phyloP scores from a whole-genome alignment of 2,888 invertebrate species.

The Microctonus hyperodae region DNA sequence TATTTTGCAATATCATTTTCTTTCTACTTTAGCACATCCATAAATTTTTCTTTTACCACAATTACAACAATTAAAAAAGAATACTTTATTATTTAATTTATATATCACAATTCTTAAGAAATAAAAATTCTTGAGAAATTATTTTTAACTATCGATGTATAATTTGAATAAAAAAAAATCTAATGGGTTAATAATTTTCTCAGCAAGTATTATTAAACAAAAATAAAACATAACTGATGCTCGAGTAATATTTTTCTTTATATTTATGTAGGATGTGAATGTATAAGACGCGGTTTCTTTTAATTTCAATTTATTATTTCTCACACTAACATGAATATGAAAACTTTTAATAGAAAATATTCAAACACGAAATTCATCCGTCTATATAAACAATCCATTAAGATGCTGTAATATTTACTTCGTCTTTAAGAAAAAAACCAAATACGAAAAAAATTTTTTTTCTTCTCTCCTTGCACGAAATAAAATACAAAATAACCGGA shows the following conservation, averaged over 20 bases:
- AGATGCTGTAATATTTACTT: background rate
- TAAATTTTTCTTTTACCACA: background rate
- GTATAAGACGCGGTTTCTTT: slow-evolving; percentile 18
- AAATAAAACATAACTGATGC: too few species aligned
- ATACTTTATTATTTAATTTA: background rate
- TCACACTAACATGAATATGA: background rate
- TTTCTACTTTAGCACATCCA: background rate
- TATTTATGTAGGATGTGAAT: slow-evolving; percentile 14
- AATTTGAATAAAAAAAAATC: background rate
- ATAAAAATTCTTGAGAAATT: background rate
- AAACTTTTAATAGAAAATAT: background rate
- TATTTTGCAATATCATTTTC: background rate
- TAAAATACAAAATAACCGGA: background rate
- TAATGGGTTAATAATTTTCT: background rate
- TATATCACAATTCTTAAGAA: background rate
- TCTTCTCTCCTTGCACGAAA: background rate
- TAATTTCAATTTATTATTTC: background rate
- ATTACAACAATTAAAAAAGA: background rate
- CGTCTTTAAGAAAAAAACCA: background rate
- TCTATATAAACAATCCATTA: background rate
- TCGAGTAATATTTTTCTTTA: too few species aligned
- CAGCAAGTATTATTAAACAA: slow-evolving; percentile 10
- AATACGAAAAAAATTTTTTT: background rate
- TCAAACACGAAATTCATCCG: background rate
- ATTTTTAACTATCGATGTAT: background rate